Evolutionary conservation across 2,888 invertebrate species (phyloP), one percentile per base, ranked within the genome.

Genomic region (Acanthacorydalis orientalis): DNA sequence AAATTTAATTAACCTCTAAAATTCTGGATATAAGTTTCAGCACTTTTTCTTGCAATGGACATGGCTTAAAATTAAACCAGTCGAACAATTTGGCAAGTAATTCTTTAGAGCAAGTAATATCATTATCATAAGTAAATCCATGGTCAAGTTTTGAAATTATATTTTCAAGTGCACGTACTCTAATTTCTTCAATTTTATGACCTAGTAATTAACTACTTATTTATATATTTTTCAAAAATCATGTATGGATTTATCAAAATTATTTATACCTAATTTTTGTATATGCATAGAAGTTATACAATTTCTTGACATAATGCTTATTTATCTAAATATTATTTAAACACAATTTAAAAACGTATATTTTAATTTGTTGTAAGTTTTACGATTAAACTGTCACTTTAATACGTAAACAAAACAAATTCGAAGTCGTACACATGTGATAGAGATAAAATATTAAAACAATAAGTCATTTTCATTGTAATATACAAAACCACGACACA

Each of bases 111-210:
- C 72, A 65, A 14, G 72, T 68, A 46, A 78, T 59, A 55, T 78
- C 77, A 57, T 77, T 76, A 48, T 77, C 73, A 45, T 75, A 66
- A 47, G 70, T 64, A 64, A 77, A 74, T 15, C 78, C 80, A 52
- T 75, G 64, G 49, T 73, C 72, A n/a, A 80, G 63, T 60, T 82
- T 82, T 1, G 77, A 73, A 52, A 72, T 52, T 14, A 67, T 59
- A 48, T 62, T 63, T 42, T 58, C 50, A 40, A 67, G 54, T 6
- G 65, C 65, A 48, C 67, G 55, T 58, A 65, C 61, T 38, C 67
- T 54, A 34, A 67, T 66, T 63, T 67, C 67, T 53, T 56, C 56
- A 46, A 67, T 58, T 55, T 60, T 59, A 52, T 67, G 67, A 7
- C 62, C 67, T 65, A 51, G 23, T 47, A 55, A 53, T 48, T 12